Percentiles rank a stretch among this genome's conserved stretches.
Evolutionary conservation across 2,113 vertebrate species (phyloP).

Genomic region (Hemibagrus wyckioides): DNA sequence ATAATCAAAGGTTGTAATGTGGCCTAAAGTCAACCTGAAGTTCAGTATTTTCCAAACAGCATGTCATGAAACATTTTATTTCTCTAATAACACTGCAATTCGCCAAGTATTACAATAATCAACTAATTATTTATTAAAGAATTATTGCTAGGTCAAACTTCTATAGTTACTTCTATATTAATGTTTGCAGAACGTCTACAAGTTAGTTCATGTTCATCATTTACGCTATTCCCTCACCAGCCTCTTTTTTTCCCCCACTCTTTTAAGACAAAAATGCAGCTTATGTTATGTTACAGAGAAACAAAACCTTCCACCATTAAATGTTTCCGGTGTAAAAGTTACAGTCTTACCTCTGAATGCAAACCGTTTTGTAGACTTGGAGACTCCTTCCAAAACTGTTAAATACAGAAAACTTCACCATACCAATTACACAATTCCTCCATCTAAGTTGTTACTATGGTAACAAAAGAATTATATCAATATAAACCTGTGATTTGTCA

Average conservation of each 20-base stretch:
- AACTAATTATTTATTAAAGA: neutral
- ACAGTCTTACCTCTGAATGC: neutral
- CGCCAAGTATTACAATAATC: neutral
- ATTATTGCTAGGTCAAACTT: neutral
- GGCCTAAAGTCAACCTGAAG: neutral
- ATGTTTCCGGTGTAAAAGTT: neutral
- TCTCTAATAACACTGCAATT: neutral
- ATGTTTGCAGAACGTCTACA: neutral
- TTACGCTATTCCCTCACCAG: neutral
- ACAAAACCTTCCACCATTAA: neutral
- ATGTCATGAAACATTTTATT: neutral
- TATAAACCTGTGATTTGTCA: neutral
- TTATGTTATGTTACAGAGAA: neutral
- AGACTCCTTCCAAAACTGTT: neutral
- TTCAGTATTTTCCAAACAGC: neutral
- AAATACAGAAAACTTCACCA: neutral
- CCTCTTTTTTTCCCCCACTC: neutral
- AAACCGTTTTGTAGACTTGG: neutral
- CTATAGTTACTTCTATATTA: neutral
- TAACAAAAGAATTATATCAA: neutral
- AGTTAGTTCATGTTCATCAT: neutral
- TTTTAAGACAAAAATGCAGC: neutral
- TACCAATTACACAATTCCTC: neutral
- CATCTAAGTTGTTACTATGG: neutral
- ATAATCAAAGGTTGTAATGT: neutral